Conservation (phyloP, 35 echinoderm and acorn worm species). For the Antedon bifida region DNA sequence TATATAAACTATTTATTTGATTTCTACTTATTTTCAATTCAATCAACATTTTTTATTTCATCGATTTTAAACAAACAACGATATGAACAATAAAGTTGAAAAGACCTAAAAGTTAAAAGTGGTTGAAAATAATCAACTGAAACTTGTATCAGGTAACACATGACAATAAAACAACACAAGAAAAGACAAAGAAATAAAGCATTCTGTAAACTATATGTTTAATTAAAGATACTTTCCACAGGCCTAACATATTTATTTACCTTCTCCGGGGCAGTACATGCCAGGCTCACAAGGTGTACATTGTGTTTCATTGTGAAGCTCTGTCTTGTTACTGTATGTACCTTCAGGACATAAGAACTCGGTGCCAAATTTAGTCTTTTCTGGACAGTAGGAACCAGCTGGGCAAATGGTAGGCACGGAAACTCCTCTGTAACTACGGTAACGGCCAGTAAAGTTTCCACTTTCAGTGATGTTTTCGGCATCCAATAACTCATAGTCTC, state of each 20-base stretch:
- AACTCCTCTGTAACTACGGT: conserved; percentile 74
- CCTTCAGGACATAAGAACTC: conserved; percentile 74
- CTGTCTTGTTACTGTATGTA: conserved; percentile 73
- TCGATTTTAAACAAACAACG: no score
- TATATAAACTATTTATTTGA: neutral
- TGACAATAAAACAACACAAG: no score
- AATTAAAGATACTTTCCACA: neutral
- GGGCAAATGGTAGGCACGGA: conserved; percentile 62
- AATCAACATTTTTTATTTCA: no score
- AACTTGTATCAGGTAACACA: no score
- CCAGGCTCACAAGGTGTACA: conserved; percentile 74
- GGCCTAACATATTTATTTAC: conserved; percentile 6
- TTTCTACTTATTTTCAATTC: no score
- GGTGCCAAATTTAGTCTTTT: conserved; percentile 38
- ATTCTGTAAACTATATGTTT: no score
- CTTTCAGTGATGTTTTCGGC: conserved; percentile 59
- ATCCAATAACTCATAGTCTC: conserved; percentile 78
- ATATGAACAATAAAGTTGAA: no score
- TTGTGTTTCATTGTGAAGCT: conserved; percentile 53
- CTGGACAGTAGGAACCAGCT: conserved; percentile 46
- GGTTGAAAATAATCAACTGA: no score
- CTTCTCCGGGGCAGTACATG: conserved; percentile 88
- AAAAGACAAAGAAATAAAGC: no score
- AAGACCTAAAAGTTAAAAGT: no score
- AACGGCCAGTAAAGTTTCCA: conserved; percentile 75